Evolutionary conservation across 2,888 invertebrate species (phyloP), one percentile per base, ranked within the genome.

Genomic region (Macrophya annulata): DNA sequence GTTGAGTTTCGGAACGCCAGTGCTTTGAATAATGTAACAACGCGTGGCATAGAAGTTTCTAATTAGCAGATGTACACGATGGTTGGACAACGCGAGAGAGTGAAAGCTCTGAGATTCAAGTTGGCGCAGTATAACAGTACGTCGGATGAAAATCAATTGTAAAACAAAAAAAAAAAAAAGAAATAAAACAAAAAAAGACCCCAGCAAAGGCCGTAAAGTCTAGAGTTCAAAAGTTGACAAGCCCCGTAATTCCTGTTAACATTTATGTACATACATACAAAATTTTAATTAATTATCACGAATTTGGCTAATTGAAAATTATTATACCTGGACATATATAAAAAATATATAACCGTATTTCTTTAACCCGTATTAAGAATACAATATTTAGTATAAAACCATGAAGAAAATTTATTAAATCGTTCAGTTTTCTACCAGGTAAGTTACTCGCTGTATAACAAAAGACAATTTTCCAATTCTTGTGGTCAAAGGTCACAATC

Each of bases 1-100:
- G 84, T n/a, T n/a, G n/a, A 77, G 86, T 72, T 68, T 83, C 40
- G 77, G 82, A 59, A 55, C 48, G 72, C 76, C 89, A 90, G 88
- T 88, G 90, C 90, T 92, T 90, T 92, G 92, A 92, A 93, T 93
- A 93, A 93, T 93, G 92, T 93, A 93, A 93, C 92, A 91, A 90
- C 90, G 89, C 84, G 86, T 85, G 76, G 76, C 87, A 88, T 89
- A 88, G 88, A 92, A 93, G 92, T 93, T 93, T 92, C 92, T 93
- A 93, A 93, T 93, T 93, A 93, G 93, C 91, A 92, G 89, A 88
- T 86, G 87, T 88, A 88, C 88, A 86, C 86, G 87, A 83, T 21
- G 68, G 31, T 71, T 43, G 81, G 45, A 62, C 81, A 65, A 81
- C 62, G 21, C 40, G 81, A 74, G 74, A 81, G 62, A 59, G 62